Percentiles rank a stretch among this genome's conserved stretches.
phyloP scores from a whole-genome alignment of 2,113 vertebrate species.

The Bos javanicus region DNA sequence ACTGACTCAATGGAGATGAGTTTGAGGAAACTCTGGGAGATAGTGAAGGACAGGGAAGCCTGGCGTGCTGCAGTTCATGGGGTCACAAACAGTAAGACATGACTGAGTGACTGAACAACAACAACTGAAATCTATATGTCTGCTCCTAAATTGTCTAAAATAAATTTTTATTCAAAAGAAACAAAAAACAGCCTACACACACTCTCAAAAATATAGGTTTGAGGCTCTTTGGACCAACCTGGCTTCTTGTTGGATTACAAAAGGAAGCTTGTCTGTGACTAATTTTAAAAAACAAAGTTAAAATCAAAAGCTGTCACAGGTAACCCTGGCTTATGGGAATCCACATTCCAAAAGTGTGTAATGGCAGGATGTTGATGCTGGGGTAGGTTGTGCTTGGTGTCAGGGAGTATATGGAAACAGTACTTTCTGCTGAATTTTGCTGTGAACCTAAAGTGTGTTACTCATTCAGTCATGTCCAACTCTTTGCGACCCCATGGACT shows the following conservation, averaged over 20 bases:
- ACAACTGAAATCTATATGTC: neutral
- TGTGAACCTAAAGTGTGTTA: neutral
- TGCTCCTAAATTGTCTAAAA: neutral
- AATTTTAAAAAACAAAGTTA: neutral
- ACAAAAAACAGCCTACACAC: neutral
- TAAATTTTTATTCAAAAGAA: conserved; percentile 17
- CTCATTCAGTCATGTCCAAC: neutral
- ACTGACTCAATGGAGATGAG: neutral
- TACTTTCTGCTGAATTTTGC: neutral
- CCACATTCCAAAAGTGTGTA: neutral
- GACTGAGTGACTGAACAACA: neutral
- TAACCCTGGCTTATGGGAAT: neutral
- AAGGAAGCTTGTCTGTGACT: neutral
- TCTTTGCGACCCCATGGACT: neutral
- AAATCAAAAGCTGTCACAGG: neutral
- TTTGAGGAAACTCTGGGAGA: neutral
- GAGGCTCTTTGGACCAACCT: neutral
- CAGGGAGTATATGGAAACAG: rapidly evolving
- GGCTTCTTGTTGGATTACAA: neutral
- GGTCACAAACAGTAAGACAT: neutral
- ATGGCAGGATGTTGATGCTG: rapidly evolving
- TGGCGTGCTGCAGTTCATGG: neutral
- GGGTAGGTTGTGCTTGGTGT: rapidly evolving
- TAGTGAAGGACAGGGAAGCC: neutral
- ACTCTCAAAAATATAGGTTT: neutral